phyloP scores from a whole-genome alignment of 2,797 vertebrate genomes.

The Cossypha niveicapilla region DNA sequence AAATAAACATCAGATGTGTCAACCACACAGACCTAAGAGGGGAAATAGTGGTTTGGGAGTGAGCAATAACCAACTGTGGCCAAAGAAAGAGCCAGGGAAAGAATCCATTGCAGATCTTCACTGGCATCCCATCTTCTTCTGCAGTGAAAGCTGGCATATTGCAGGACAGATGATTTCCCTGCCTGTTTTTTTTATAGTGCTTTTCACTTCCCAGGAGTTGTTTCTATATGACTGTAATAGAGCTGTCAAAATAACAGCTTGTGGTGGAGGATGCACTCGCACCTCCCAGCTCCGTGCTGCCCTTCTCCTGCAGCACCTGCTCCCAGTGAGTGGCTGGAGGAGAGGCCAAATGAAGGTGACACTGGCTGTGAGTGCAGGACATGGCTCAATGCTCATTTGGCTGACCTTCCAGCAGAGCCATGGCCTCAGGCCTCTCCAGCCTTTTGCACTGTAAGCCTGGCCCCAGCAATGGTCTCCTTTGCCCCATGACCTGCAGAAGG shows the following conservation, averaged over 20 bases:
- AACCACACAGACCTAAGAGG: not conserved
- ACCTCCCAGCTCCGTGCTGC: not conserved
- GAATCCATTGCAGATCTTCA: not conserved
- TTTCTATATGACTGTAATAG: conserved; percentile 47
- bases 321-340: not conserved
- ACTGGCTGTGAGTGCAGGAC: not conserved
- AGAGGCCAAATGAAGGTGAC: not conserved
- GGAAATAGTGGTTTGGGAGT: not conserved
- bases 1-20: not conserved
- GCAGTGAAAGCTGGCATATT: conserved; percentile 38
- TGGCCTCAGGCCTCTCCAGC: not conserved
- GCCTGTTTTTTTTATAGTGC: not conserved
- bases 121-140: not conserved
- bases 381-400: not conserved
- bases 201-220: conserved; percentile 60
- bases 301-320: not conserved
- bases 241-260: conserved; percentile 66
- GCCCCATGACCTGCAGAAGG: not conserved
- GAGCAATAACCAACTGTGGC: not conserved
- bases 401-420: not conserved
- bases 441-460: not conserved
- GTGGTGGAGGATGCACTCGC: not conserved
- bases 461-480: rapidly evolving
- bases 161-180: conserved; percentile 28
- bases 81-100: not conserved